Base-by-base conservation (phyloP, 64 coral and sea anemone species). In the Actinia tenebrosa region DNA sequence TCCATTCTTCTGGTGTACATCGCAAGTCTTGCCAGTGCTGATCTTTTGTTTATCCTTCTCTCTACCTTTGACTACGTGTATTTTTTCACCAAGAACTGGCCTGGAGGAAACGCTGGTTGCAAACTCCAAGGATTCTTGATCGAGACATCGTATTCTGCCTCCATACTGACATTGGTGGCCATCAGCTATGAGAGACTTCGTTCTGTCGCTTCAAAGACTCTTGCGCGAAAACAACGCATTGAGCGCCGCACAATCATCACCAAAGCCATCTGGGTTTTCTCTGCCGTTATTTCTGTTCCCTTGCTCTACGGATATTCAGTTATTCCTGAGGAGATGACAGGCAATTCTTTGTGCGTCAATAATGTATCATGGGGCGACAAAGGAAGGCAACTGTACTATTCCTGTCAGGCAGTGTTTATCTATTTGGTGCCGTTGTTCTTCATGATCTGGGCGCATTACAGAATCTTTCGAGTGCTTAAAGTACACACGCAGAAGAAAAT, bases 1-100 rank as follows among this genome's bases (percentile, higher is more conserved):
- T 96, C 94, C 0, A 96, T 96, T 88, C 88, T 96, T 19, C 88
- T 96, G 5, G 81, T 89, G 25, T 96, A 96, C 85, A 96, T 96
- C 15, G 79, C 94, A 10, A 96, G 94, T 68, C 71, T 96, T 16
- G 94, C 94, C 6, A 50, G 84, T 16, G 94, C 94, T 6, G 94
- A 96, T 87, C 80, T 96, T 42, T 77, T 96, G 16, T 93, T 96
- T 25, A 89, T 90, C 1, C 55, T 96, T 0, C 87, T 96, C 4
- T 89, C 91, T 27, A 89, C 81, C 15, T 92, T 96, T 25, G 94
- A 96, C 77, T n/a, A 84, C 1, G 27, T 87, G 17, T 92, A 92
- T 59, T 93, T 92, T 83, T 89, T 84, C 52, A 53, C 45, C 15
- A 84, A 84, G 7, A 58, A 89, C 37, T 96, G 94, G 94, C 54